Evolutionary conservation across 2,113 vertebrate species (phyloP), one percentile per base, ranked within the genome.

Genomic region (Lophius piscatorius): DNA sequence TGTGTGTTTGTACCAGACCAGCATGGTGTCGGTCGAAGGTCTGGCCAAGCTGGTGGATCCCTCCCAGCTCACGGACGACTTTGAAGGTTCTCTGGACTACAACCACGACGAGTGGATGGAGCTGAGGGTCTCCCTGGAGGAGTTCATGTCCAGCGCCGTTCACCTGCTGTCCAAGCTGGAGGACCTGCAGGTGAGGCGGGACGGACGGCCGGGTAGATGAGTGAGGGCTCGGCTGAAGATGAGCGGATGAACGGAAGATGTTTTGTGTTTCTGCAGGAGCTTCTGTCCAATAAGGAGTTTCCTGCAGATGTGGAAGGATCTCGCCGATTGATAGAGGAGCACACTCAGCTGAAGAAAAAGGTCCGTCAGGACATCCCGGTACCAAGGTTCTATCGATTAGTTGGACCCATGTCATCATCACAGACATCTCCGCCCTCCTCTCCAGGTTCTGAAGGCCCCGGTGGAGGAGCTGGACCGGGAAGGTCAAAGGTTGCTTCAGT

Each of bases 41-140:
- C 91, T 99, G 70, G 87, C 95, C 2, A 98, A 98, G 72, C 92
- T 99, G 2, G 97, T 99, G 79, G 97, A 99, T 80, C 96, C 96
- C 10, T 98, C 97, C 33, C 97, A 99, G 87, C 90, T 99, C 84
- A 99, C 97, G 0, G 97, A 98, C 12, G 97, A 98, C 78, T 98
- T 99, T 8, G 97, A 98, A 29, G 97, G 97, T 44, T 96, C 97
- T 11, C 83, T 99, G 90, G 96, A 98, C 84, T 99, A 98, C 82
- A 94, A 98, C 89, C 97, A 99, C 0, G 97, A 98, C 39, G 96
- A 98, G 75, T 99, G 97, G 97, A 95, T 99, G 47, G 97, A 98
- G 47, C 80, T 98, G 28, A 91, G 96, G 0, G 93, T 97, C 35
- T 94, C 97, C 12, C 76, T 98, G 82, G 97, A 99, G 88, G 97